Evolutionary conservation across 2,888 invertebrate genomes (phyloP).

Genomic region (Dasypolia templi): DNA sequence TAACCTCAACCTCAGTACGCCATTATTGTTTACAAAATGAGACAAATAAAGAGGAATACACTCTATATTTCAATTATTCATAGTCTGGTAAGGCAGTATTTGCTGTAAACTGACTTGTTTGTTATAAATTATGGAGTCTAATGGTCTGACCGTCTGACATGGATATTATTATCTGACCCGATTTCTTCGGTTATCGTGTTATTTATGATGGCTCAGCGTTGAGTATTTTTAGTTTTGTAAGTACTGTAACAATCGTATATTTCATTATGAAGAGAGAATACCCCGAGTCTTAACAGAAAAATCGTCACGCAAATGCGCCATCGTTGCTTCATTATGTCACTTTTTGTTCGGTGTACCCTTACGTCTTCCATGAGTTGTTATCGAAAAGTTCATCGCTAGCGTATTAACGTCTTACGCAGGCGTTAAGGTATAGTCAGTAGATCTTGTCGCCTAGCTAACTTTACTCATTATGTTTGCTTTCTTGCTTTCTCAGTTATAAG

Average conservation of each 20-base stretch:
- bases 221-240: background rate
- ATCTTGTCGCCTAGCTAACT: too few species aligned
- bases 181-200: background rate
- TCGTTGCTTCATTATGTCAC: too few species aligned
- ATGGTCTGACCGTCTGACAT: background rate
- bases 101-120: slow-evolving; percentile 29
- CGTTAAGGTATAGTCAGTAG: too few species aligned
- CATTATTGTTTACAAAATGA: background rate
- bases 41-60: slow-evolving; percentile 6
- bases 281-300: too few species aligned
- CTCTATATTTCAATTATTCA: slow-evolving; percentile 39
- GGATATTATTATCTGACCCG: background rate
- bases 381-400: too few species aligned
- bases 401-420: too few species aligned
- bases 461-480: too few species aligned
- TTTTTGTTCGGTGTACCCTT: too few species aligned
- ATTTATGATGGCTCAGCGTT: background rate
- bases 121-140: slow-evolving; percentile 36
- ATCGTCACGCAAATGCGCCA: too few species aligned
- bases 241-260: background rate
- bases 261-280: background rate
- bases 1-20: too few species aligned
- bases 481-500: too few species aligned
- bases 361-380: too few species aligned
- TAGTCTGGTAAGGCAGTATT: slow-evolving; percentile 29